phyloP scores from a whole-genome alignment of 1,140 invertebrate genomes.

The Eupristina koningsbergeri region DNA sequence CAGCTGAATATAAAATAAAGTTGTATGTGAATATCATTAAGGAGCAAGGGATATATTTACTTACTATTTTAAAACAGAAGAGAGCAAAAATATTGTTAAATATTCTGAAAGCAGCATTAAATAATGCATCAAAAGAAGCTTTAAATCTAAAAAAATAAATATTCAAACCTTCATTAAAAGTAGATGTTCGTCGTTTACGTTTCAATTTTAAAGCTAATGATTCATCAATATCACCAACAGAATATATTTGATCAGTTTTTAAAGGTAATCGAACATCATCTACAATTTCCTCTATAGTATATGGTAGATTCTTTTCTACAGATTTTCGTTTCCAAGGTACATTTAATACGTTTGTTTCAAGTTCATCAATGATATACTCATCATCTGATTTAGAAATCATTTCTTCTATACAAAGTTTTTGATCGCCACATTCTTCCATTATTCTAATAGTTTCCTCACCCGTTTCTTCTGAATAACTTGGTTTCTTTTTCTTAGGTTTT shows the following conservation, averaged over 20 bases:
- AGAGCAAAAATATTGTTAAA: not conserved
- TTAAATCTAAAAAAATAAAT: slow-evolving; percentile 3
- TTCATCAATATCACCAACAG: slow-evolving; percentile 74
- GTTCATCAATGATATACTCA: slow-evolving; percentile 74
- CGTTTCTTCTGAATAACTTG: slow-evolving; percentile 82
- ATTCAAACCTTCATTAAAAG: slow-evolving; percentile 78
- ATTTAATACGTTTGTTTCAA: slow-evolving; percentile 75
- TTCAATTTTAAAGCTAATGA: slow-evolving; percentile 75
- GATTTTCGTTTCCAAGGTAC: slow-evolving; percentile 70
- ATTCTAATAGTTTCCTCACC: slow-evolving; percentile 83
- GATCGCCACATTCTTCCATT: slow-evolving; percentile 79
- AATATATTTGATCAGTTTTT: slow-evolving; percentile 72
- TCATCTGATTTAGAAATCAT: slow-evolving; percentile 78
- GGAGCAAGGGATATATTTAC: slow-evolving; percentile 13
- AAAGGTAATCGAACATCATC: slow-evolving; percentile 75
- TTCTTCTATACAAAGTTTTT: slow-evolving; percentile 80
- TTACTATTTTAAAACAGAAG: slow-evolving; percentile 24
- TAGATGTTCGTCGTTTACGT: slow-evolving; percentile 67
- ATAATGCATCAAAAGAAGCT: not conserved
- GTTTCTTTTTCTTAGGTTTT: slow-evolving; percentile 79
- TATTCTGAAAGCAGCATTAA: slow-evolving; percentile 34
- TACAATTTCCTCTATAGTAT: slow-evolving; percentile 69
- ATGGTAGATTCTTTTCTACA: slow-evolving; percentile 60
- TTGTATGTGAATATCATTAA: not conserved
- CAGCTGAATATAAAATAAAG: slow-evolving; percentile 38